These are phyloP conservation scores for Urophycis tenuis DNA, from an alignment of 2,797 vertebrate genomes.

Conservation along the genomic window DNA sequence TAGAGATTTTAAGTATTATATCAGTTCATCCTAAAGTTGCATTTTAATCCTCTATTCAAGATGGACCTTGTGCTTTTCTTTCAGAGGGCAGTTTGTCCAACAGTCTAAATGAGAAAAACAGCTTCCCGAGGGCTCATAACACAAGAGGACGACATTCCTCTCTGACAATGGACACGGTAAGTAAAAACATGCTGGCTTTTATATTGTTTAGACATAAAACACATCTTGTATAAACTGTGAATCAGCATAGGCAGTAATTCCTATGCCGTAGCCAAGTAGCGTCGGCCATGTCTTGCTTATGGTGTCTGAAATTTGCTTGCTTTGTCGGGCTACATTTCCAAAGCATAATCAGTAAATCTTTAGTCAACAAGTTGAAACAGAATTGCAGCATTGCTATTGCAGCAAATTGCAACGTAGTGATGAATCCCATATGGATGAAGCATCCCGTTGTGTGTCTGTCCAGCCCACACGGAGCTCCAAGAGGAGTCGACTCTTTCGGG, in stretches of 20 bases:
- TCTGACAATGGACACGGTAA: conserved; percentile 86
- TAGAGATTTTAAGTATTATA: neutral
- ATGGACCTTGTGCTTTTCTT: conserved; percentile 9
- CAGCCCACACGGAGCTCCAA: conserved; percentile 95
- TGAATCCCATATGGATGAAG: neutral
- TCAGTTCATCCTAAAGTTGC: neutral
- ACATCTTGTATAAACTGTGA: neutral
- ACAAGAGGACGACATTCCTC: conserved; percentile 83
- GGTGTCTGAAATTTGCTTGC: neutral
- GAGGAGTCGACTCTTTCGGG: conserved; percentile 87
- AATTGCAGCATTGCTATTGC: neutral
- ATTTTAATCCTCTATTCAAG: neutral
- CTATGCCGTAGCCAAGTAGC: too few relatives aligned
- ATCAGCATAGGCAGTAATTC: neutral
- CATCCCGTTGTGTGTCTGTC: conserved; percentile 18
- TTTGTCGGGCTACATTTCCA: neutral
- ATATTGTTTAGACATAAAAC: neutral
- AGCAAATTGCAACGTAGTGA: neutral
- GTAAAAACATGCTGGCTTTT: conserved; percentile 22
- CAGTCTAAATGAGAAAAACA: conserved; percentile 96
- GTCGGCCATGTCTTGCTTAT: neutral
- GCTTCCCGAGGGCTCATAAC: conserved; percentile 84
- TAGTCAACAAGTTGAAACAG: neutral
- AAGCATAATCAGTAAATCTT: neutral
- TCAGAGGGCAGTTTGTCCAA: conserved; percentile 95